phyloP scores from a whole-genome alignment of 2,113 vertebrate genomes.

The Apus apus region DNA sequence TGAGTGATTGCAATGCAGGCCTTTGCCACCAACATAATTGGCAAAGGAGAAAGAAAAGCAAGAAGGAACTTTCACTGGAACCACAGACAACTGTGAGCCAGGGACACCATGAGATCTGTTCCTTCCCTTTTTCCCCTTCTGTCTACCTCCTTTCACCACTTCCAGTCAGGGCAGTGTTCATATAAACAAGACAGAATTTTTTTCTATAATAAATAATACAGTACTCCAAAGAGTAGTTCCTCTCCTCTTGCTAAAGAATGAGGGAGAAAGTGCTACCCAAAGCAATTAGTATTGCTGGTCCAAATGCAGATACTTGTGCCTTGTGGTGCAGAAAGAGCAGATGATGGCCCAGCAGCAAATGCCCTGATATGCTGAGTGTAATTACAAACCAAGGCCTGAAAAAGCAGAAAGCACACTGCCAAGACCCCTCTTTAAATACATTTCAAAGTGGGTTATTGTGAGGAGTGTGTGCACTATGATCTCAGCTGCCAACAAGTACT shows the following conservation, averaged over 20 bases:
- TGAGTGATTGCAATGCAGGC: neutral
- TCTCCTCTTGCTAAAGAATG: neutral
- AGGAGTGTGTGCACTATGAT: slow-evolving; percentile 27
- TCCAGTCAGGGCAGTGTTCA: neutral
- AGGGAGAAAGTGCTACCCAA: neutral
- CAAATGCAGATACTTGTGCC: neutral
- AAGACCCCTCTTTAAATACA: slow-evolving; percentile 49
- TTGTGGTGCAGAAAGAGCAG: neutral
- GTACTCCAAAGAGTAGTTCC: neutral
- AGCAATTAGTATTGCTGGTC: neutral
- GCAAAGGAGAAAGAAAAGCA: neutral
- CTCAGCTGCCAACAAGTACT: slow-evolving; percentile 54
- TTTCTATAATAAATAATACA: neutral
- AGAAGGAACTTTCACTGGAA: neutral
- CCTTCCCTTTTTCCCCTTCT: neutral
- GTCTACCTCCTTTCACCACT: neutral
- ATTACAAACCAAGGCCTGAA: slow-evolving; percentile 14
- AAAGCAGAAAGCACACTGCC: slow-evolving; percentile 23
- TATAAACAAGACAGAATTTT: neutral
- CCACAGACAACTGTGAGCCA: neutral
- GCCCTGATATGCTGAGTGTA: neutral
- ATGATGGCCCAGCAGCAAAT: neutral
- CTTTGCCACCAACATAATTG: neutral
- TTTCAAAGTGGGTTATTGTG: slow-evolving; percentile 56
- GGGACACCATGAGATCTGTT: neutral